Percentiles rank a stretch among this genome's conserved stretches.
Conservation (phyloP, 2,888 invertebrate species). For the Rhimphoctona megacephalus region DNA sequence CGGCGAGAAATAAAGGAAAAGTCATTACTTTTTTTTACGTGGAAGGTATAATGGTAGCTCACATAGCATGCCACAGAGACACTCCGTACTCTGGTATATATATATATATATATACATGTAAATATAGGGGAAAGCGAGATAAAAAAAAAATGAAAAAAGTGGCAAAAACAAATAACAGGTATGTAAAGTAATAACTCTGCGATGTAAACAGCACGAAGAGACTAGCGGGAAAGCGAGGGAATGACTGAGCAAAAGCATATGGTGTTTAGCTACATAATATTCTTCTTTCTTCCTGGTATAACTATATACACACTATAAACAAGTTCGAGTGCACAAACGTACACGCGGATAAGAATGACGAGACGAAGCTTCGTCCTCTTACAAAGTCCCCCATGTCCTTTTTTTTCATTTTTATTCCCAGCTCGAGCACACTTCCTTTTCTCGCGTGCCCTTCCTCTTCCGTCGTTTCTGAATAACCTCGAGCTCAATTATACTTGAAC, state of each 20-base stretch:
- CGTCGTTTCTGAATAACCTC: conserved; percentile 42
- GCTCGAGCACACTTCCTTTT: conserved; percentile 34
- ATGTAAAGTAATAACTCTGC: conserved; percentile 23
- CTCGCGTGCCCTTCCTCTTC: conserved; percentile 50
- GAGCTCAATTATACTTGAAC: conserved; percentile 47
- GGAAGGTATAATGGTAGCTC: conserved; percentile 37
- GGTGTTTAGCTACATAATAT: conserved; percentile 53
- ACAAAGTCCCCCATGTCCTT: conserved; percentile 18
- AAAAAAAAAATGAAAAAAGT: background rate
- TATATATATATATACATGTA: background rate
- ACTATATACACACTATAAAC: conserved; percentile 1
- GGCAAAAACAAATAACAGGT: conserved; percentile 40
- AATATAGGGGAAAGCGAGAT: background rate
- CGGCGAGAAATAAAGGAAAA: conserved; percentile 1
- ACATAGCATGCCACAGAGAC: conserved; percentile 18
- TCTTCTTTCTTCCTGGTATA: conserved; percentile 51
- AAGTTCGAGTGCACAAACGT: conserved; percentile 1
- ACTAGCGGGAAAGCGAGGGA: conserved; percentile 50
- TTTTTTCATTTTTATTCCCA: conserved; percentile 7
- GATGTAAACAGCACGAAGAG: conserved; percentile 19
- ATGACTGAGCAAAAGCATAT: conserved; percentile 55
- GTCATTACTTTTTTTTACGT: conserved; percentile 8
- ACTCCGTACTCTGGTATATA: conserved; percentile 5
- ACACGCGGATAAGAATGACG: conserved; percentile 38
- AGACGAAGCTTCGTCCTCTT: conserved; percentile 33